These are phyloP conservation scores for Dryobotodes eremita DNA, from an alignment of 2,888 invertebrate species.

Conservation along the genomic window DNA sequence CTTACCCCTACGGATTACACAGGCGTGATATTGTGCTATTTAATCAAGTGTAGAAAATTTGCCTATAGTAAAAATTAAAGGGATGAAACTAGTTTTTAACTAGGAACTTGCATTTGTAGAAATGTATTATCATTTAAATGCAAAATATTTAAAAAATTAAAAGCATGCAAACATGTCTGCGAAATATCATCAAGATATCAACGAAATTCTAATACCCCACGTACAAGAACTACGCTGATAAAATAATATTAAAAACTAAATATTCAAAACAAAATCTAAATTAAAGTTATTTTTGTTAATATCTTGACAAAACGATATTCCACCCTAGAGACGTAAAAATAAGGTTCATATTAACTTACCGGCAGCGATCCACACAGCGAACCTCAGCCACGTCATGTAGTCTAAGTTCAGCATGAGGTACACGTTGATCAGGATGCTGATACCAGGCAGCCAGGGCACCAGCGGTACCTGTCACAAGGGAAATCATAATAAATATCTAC, in stretches of 20 bases:
- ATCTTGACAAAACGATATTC: neutral
- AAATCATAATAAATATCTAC: neutral
- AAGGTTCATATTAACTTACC: constrained; percentile 90
- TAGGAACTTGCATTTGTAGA: neutral
- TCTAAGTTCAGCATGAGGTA: constrained; percentile 95
- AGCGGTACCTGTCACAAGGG: constrained; percentile 93
- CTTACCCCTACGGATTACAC: no score
- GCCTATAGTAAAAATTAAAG: neutral
- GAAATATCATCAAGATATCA: neutral
- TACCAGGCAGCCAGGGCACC: constrained; percentile 95
- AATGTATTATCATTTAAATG: neutral
- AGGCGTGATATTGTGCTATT: neutral
- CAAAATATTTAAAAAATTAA: no score
- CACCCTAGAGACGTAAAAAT: rapidly evolving
- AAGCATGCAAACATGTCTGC: neutral
- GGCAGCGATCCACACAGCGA: constrained; percentile 95
- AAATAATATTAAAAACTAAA: neutral
- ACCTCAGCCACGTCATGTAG: constrained; percentile 95
- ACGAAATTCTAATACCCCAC: neutral
- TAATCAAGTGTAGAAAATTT: neutral
- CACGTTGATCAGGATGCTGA: constrained; percentile 96
- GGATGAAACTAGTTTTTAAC: neutral
- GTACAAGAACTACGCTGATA: no score
- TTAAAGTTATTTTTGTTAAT: neutral
- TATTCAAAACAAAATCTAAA: no score